Evolutionary conservation across 64 coral and sea anemone genomes (phyloP), one percentile per base, ranked within the genome.

Genomic region (Hydrozoanthus tunicans): DNA sequence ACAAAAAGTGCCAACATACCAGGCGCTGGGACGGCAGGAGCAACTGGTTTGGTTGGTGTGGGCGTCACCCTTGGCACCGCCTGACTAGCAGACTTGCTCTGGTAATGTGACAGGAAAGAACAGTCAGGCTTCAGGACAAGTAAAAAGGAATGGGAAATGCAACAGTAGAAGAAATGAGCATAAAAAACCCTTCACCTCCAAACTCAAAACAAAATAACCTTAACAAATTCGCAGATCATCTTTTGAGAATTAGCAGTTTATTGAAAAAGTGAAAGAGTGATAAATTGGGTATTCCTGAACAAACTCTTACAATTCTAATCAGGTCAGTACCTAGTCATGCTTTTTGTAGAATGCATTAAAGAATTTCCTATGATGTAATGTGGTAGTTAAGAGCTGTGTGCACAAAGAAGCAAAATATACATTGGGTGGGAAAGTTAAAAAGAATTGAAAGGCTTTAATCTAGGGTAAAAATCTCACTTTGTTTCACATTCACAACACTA

Each of bases 41-140:
- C 69, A 74, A 88, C 84, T 88, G 84, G 84, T 88, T 88, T 88
- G 84, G 84, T 51, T 88, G 84, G 84, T 56, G 84, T 74, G 54
- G 84, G 84, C 70, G 24, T 17, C 32, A 70, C 56, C 84, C 73
- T 88, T 70, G 84, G 84, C 56, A 88, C 69, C 51, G 84, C 73
- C 51, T 88, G 84, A 88, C 84, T 70, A 88, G 84, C 56, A 73
- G 84, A 88, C 84, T 75, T 88, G 84, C 68, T 88, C 84, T 88
- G 84, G 84, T 73, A 88, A 88, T 88, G 84, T 88, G 68, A 88
- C 17, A 88, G 84, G 84, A 88, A 88, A 88, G 84, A 88, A 88
- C 56, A 60, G 69, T 88, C 84, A 88, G 84, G 72, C 83, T 56
- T 86, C 27, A 72, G 17, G 55, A 57, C 23, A 73, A 88, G 55